phyloP scores from a whole-genome alignment of 2,888 invertebrate genomes.

The Heterodera filipjevi region DNA sequence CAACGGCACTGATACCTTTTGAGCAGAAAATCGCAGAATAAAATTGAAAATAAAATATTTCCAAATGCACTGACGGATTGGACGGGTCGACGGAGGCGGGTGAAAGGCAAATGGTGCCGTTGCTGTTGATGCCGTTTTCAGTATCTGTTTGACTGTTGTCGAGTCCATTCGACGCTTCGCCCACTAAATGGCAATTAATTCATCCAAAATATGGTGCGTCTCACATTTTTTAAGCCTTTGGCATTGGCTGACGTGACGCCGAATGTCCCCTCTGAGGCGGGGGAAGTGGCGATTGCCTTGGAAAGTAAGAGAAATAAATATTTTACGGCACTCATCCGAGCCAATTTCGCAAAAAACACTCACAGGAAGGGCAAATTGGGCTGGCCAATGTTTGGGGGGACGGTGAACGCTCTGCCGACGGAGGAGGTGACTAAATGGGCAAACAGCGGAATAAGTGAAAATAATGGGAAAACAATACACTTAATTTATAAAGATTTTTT shows the following conservation, averaged over 20 bases:
- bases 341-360: neutral
- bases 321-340: neutral
- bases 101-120: neutral
- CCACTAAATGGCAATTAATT: neutral
- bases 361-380: neutral
- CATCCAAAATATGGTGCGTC: neutral
- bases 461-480: neutral
- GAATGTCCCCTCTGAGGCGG: conserved; percentile 50
- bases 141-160: neutral
- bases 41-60: neutral
- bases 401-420: neutral
- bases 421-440: neutral
- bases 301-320: neutral
- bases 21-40: neutral
- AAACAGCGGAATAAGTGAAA: neutral
- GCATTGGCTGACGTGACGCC: conserved; percentile 56
- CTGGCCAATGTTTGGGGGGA: neutral
- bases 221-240: conserved; percentile 7
- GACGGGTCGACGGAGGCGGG: conserved; percentile 20
- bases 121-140: neutral
- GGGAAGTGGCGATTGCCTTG: conserved; percentile 1
- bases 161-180: neutral
- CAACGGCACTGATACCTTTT: conserved; percentile 47
- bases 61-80: conserved; percentile 4
- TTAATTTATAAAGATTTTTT: neutral